A percentile compares a stretch with the other conserved stretches of the same genome.
phyloP scores from a whole-genome alignment of 1,140 invertebrate genomes.

The Stegodyphus dumicola region DNA sequence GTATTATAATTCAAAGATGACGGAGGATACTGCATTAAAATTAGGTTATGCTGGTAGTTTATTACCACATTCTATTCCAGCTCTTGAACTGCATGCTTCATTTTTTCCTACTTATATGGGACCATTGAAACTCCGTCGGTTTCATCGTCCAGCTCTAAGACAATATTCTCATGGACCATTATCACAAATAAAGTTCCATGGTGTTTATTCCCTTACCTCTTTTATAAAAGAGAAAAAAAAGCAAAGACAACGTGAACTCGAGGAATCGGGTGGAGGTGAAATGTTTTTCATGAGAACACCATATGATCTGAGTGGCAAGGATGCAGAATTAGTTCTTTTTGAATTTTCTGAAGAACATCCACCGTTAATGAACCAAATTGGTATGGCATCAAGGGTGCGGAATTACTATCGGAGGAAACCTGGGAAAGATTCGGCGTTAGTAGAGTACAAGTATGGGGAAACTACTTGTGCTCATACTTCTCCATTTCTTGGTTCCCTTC shows the following conservation, averaged over 20 bases:
- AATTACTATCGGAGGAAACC: constrained; percentile 89
- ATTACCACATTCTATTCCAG: constrained; percentile 94
- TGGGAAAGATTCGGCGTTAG: constrained; percentile 89
- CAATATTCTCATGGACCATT: constrained; percentile 86
- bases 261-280: constrained; percentile 95
- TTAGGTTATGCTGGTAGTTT: constrained; percentile 69
- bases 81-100: constrained; percentile 90
- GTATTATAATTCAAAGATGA: constrained; percentile 90
- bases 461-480: constrained; percentile 95
- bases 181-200: constrained; percentile 77
- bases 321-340: constrained; percentile 90
- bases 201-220: constrained; percentile 84
- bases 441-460: constrained; percentile 91
- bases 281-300: constrained; percentile 99
- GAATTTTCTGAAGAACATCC: constrained; percentile 99
- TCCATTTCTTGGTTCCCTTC: constrained; percentile 92
- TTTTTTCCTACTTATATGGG: constrained; percentile 95
- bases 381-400: constrained; percentile 98
- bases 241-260: constrained; percentile 89
- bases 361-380: constrained; percentile 92
- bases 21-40: constrained; percentile 67
- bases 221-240: constrained; percentile 92
- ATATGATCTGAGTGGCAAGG: constrained; percentile 92
- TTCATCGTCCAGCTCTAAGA: constrained; percentile 92
- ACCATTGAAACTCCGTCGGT: constrained; percentile 85